Percentiles rank a stretch among this genome's conserved stretches.
Evolutionary conservation across 92 coral and sea anemone species (phyloP).

Genomic region (Palythoa grandiflora): DNA sequence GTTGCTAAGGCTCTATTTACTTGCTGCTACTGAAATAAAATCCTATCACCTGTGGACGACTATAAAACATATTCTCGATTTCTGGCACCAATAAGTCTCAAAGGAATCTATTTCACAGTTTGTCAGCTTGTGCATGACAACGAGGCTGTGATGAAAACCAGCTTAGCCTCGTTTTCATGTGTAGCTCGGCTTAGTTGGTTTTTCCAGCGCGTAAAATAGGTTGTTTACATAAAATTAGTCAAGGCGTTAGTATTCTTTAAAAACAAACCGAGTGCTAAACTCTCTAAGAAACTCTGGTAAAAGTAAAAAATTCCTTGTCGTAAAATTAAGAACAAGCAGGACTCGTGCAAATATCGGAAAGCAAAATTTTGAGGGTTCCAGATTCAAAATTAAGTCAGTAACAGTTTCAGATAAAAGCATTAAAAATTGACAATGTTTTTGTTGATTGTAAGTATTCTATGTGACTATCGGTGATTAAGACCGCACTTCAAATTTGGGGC

Average conservation of each 20-base stretch:
- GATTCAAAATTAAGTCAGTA: too few relatives aligned
- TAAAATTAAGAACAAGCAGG: background rate
- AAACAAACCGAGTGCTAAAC: background rate
- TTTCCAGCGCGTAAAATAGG: too few relatives aligned
- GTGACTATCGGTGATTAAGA: too few relatives aligned
- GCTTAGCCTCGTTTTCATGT: too few relatives aligned
- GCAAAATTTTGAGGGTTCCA: too few relatives aligned
- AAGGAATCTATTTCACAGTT: too few relatives aligned
- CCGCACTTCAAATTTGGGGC: too few relatives aligned
- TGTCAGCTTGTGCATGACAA: background rate
- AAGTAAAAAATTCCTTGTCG: background rate
- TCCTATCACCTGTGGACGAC: background rate
- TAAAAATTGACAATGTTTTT: too few relatives aligned
- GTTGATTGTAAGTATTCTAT: too few relatives aligned
- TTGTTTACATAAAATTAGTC: background rate
- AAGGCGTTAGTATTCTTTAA: background rate
- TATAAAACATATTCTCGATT: background rate
- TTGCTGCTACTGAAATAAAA: background rate
- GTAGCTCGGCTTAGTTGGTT: too few relatives aligned
- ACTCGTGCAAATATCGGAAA: too few relatives aligned
- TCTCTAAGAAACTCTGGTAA: background rate
- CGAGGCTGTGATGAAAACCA: background rate
- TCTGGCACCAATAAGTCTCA: background rate
- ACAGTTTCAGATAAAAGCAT: too few relatives aligned
- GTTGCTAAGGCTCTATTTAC: background rate